Percentiles rank a stretch among this genome's conserved stretches.
Evolutionary conservation across 2,888 invertebrate species (phyloP).

Genomic region (Cantharis rustica): DNA sequence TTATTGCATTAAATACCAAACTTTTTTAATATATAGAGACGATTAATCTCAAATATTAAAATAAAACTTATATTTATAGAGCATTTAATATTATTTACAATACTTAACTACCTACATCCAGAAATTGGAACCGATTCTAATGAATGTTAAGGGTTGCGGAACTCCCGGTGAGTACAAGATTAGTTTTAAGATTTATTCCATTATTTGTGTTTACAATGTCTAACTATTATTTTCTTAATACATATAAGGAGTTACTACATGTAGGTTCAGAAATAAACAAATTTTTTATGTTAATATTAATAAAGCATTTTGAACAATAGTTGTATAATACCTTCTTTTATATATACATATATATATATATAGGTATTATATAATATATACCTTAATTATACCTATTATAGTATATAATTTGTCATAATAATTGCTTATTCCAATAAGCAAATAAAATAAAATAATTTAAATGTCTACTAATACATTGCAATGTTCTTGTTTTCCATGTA

Average conservation of each 20-base stretch:
- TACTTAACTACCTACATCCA: neutral
- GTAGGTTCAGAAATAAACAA: neutral
- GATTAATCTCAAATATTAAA: neutral
- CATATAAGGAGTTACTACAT: neutral
- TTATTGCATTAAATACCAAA: too few species aligned
- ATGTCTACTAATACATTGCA: too few species aligned
- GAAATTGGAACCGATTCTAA: neutral
- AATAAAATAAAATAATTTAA: too few species aligned
- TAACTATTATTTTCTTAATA: neutral
- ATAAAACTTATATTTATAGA: neutral
- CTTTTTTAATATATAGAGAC: neutral
- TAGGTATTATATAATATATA: too few species aligned
- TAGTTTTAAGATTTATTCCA: slow-evolving; percentile 1
- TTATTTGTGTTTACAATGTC: neutral
- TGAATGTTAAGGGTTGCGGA: neutral
- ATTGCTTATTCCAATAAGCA: too few species aligned
- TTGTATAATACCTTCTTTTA: too few species aligned
- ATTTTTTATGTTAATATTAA: neutral
- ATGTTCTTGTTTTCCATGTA: neutral
- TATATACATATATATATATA: too few species aligned
- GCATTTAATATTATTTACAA: neutral
- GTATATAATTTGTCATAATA: too few species aligned
- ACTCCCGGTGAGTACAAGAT: slow-evolving; percentile 1
- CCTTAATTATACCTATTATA: too few species aligned
- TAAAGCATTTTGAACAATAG: neutral